Evolutionary conservation across 2,888 invertebrate species (phyloP).

Genomic region (Limnephilus lunatus): DNA sequence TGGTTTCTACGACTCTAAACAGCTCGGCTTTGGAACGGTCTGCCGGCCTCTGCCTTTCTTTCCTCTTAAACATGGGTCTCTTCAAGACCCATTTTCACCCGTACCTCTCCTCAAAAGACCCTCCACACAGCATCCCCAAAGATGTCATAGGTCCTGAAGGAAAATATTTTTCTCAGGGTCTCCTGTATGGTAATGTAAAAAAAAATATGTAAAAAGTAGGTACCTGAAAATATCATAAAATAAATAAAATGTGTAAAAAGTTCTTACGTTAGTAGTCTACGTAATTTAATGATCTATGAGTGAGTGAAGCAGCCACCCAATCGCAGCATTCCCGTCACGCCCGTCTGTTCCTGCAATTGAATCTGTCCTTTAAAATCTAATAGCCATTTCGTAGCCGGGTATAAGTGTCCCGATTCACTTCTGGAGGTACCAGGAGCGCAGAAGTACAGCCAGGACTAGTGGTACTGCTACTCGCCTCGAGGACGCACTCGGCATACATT

Average conservation of each 20-base stretch:
- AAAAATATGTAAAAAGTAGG: neutral
- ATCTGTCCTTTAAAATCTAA: conserved; percentile 63
- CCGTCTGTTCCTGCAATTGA: conserved; percentile 62
- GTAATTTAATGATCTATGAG: neutral
- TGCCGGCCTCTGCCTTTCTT: too few species aligned
- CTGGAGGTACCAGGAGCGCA: neutral
- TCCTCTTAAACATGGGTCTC: too few species aligned
- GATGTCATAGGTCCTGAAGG: too few species aligned
- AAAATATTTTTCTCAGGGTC: too few species aligned
- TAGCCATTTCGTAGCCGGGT: conserved; percentile 60
- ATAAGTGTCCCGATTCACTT: conserved; percentile 6
- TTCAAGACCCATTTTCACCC: too few species aligned
- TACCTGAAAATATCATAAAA: too few species aligned
- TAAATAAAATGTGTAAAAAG: neutral
- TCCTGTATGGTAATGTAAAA: neutral
- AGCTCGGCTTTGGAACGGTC: too few species aligned
- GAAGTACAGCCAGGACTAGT: neutral
- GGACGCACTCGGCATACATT: conserved; percentile 56
- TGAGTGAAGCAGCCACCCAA: neutral
- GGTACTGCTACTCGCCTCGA: neutral
- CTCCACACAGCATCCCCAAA: too few species aligned
- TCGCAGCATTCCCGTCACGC: conserved; percentile 61
- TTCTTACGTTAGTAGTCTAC: neutral
- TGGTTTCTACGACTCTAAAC: too few species aligned
- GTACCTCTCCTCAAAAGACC: too few species aligned